Percentiles rank a stretch among this genome's conserved stretches.
phyloP scores from a whole-genome alignment of 2,113 vertebrate species.

The Otus sunia region DNA sequence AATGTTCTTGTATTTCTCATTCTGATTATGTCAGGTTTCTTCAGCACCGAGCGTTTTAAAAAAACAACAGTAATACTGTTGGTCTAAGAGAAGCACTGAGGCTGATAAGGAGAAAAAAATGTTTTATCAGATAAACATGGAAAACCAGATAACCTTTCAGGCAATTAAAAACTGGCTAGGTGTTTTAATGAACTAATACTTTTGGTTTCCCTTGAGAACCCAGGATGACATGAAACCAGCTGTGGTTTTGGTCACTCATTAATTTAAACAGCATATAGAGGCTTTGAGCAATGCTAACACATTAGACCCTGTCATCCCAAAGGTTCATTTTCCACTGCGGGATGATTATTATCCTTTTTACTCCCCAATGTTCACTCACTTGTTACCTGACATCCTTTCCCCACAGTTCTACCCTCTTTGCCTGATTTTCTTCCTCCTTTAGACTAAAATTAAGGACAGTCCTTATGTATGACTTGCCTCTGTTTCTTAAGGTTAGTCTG shows the following conservation, averaged over 20 bases:
- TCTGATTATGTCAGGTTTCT: background rate
- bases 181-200: background rate
- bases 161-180: background rate
- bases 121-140: background rate
- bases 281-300: background rate
- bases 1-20: background rate
- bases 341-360: background rate
- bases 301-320: background rate
- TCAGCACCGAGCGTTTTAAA: background rate
- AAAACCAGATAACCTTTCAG: background rate
- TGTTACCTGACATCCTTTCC: background rate
- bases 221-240: background rate
- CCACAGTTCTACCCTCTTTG: background rate
- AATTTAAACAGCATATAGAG: background rate
- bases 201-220: background rate
- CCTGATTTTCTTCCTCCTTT: background rate
- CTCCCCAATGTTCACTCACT: background rate
- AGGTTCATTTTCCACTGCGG: background rate
- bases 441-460: background rate
- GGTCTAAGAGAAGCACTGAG: background rate
- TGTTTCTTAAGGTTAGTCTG: background rate
- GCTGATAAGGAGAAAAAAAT: background rate
- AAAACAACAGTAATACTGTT: background rate
- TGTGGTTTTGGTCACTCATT: background rate
- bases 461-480: background rate